Evolutionary conservation across 2,888 invertebrate genomes (phyloP).

Genomic region (Cerceris ruficornis): DNA sequence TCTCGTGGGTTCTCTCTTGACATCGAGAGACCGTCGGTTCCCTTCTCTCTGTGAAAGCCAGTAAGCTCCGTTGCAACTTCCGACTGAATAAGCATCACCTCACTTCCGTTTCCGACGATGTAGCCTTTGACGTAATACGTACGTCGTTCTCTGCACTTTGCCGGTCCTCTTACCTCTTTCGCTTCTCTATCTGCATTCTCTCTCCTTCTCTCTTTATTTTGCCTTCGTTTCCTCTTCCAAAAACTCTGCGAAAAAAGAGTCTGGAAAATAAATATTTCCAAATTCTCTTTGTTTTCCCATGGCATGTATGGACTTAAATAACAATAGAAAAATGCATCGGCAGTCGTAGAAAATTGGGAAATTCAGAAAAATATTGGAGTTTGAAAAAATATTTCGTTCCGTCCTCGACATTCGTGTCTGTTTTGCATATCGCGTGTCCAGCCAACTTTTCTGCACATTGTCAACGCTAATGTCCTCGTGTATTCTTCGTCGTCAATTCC

Average conservation of each 20-base stretch:
- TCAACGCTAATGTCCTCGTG: too few species aligned
- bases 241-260: constrained; percentile 5
- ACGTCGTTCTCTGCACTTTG: constrained; percentile 37
- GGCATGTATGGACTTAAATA: too few species aligned
- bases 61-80: constrained; percentile 75
- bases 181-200: constrained; percentile 13
- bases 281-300: too few species aligned
- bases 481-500: too few species aligned
- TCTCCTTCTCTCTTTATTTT: constrained; percentile 28
- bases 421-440: too few species aligned
- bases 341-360: too few species aligned
- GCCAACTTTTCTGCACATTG: too few species aligned
- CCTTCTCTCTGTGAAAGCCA: constrained; percentile 64
- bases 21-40: not conserved
- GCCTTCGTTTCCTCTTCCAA: constrained; percentile 30
- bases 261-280: too few species aligned
- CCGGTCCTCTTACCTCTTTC: constrained; percentile 12
- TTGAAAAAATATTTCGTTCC: too few species aligned
- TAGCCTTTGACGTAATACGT: constrained; percentile 76
- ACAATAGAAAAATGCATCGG: too few species aligned
- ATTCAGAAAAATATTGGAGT: too few species aligned
- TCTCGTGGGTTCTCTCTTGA: constrained; percentile 27
- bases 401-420: too few species aligned
- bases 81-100: constrained; percentile 77
- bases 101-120: constrained; percentile 77